Evolutionary conservation across 2,797 vertebrate species (phyloP).

Genomic region (Perodicticus potto): DNA sequence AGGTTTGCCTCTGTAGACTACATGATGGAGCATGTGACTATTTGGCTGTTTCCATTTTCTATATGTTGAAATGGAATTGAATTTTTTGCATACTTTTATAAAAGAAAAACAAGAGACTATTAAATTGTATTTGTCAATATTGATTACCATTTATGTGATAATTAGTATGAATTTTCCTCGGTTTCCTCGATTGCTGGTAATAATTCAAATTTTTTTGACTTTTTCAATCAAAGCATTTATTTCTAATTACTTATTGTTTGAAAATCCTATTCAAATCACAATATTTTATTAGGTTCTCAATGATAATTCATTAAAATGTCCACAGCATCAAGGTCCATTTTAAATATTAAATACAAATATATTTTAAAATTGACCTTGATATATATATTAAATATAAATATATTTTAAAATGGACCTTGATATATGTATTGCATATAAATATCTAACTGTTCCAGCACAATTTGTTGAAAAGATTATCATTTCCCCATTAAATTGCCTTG

Average conservation of each 20-base stretch:
- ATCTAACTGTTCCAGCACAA: background rate
- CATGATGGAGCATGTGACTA: background rate
- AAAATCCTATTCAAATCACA: constrained; percentile 78
- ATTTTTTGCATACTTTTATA: background rate
- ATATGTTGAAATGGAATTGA: background rate
- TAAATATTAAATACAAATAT: background rate
- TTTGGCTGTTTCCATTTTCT: background rate
- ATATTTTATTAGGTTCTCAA: constrained; percentile 84
- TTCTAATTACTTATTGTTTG: constrained; percentile 67
- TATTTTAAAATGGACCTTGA: no score
- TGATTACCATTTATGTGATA: background rate
- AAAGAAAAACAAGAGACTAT: background rate
- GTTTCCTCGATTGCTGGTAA: background rate
- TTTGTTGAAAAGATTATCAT: constrained; percentile 45
- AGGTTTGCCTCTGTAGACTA: background rate
- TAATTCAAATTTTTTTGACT: background rate
- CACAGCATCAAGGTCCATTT: background rate
- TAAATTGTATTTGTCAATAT: background rate
- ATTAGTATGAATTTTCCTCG: constrained; percentile 35
- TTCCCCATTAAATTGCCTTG: background rate
- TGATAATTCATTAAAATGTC: constrained; percentile 84
- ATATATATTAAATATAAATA: no score
- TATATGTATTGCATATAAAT: background rate
- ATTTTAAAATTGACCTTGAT: no score
- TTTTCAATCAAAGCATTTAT: constrained; percentile 30